These are phyloP conservation scores for Lochmaea capreae DNA, from an alignment of 2,888 invertebrate genomes.

Conservation along the genomic window DNA sequence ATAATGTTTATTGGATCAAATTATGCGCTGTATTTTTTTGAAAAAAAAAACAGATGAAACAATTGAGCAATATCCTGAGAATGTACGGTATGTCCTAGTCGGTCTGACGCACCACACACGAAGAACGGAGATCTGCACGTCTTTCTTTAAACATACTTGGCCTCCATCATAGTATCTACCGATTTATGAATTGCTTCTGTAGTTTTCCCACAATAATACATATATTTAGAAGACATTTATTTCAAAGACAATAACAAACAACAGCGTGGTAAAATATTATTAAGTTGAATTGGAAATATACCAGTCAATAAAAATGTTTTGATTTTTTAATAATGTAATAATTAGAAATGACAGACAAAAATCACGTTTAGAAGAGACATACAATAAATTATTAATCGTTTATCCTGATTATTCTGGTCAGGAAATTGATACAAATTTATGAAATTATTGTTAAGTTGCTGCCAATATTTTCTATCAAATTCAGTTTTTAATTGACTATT, in stretches of 20 bases:
- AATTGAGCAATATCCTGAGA: slow-evolving; percentile 59
- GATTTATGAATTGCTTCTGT: slow-evolving; percentile 31
- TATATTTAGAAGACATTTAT: slow-evolving; percentile 2
- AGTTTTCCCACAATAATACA: slow-evolving; percentile 17
- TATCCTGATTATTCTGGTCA: too few relatives aligned
- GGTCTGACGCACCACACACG: slow-evolving; percentile 57
- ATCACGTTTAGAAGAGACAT: too few relatives aligned
- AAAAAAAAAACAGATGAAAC: slow-evolving; percentile 48
- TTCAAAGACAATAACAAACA: neutral
- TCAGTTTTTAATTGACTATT: too few relatives aligned
- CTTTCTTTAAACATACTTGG: slow-evolving; percentile 49
- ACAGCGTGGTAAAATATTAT: neutral
- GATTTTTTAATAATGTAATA: too few relatives aligned
- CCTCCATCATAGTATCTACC: slow-evolving; percentile 49
- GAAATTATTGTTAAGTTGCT: too few relatives aligned
- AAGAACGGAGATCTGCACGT: slow-evolving; percentile 57
- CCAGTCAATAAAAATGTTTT: too few relatives aligned
- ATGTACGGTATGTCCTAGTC: slow-evolving; percentile 58
- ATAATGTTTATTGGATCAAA: slow-evolving; percentile 14
- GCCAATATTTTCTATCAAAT: too few relatives aligned
- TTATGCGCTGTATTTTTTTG: slow-evolving; percentile 12
- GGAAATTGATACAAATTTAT: too few relatives aligned
- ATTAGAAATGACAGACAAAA: too few relatives aligned
- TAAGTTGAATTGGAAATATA: too few relatives aligned
- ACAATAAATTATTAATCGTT: too few relatives aligned